Percentiles rank a stretch among this genome's conserved stretches.
These are phyloP conservation scores for Drosophila borborema DNA, from an alignment of 2,888 invertebrate species.

Conservation along the genomic window DNA sequence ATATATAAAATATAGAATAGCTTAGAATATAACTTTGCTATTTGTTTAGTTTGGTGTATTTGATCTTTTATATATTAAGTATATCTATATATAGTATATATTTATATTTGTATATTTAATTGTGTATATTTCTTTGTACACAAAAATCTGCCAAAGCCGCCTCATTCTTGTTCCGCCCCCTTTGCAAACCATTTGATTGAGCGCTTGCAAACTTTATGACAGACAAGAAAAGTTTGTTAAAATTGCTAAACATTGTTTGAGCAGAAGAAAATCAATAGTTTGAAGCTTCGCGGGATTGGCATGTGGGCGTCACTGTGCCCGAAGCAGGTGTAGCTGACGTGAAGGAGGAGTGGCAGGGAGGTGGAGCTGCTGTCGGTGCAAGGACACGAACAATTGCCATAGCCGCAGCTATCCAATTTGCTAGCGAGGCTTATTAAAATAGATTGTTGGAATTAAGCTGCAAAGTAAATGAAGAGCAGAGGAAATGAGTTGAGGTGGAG, in stretches of 20 bases:
- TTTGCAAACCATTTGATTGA: slow-evolving; percentile 12
- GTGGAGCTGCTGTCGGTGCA: slow-evolving; percentile 11
- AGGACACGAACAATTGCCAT: slow-evolving; percentile 5
- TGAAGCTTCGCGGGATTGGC: slow-evolving; percentile 6
- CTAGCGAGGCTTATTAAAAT: slow-evolving; percentile 73
- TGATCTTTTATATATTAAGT: no score
- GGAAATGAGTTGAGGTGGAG: slow-evolving; percentile 31
- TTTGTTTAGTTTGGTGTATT: no score
- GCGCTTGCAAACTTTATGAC: slow-evolving; percentile 30
- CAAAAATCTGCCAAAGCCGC: no score
- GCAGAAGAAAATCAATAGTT: slow-evolving; percentile 57
- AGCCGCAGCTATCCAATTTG: slow-evolving; percentile 54
- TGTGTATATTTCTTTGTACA: no score
- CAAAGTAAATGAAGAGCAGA: slow-evolving; percentile 57
- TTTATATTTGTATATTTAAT: no score
- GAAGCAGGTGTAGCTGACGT: slow-evolving; percentile 29
- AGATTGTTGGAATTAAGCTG: slow-evolving; percentile 70
- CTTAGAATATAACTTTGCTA: no score
- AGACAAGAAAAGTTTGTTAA: slow-evolving; percentile 19
- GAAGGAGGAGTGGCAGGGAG: background rate
- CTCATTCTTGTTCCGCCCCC: no score
- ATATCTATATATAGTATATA: no score
- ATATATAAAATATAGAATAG: no score
- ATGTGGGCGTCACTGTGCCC: background rate
- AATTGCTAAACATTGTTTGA: slow-evolving; percentile 6